Base-by-base conservation (phyloP, 2,113 vertebrate genomes). In the Aegithalos caudatus region DNA sequence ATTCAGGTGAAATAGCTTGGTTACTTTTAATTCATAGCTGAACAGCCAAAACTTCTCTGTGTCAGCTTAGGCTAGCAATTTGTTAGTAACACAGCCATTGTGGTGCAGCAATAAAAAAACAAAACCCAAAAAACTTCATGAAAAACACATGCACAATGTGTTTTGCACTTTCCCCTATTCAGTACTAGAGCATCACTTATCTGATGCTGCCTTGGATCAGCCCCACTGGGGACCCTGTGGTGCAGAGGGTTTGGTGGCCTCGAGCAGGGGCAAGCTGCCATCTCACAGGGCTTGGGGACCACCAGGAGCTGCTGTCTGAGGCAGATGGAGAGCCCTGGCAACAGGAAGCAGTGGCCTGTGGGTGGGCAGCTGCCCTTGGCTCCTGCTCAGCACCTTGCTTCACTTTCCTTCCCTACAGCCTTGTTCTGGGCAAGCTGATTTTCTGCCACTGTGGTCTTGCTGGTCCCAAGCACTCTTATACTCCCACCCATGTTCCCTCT, bases 401-500 rank as follows among this genome's bases (percentile, higher is more conserved):
- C 0, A 2, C 8, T 53, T 53, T 64, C 66, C 33, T 40, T 50
- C 25, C 65, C 19, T 3, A 3, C 22, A 67, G 58, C 57, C 23
- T 15, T 28, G 10, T 2, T 81, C 50, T 60, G 29, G 0, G 4
- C 50, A 61, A 81, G 53, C 22, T 37, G 45, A 37, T 56, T 25
- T 54, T 64, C 25, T 69, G 38, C 29, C 0, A 0, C 5, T 24
- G n/a, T 23, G 27, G 18, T 66, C 0, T 1, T 2, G 2, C 21
- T 18, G 12, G 24, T 40, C 18, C 14, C 45, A 56, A 47, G 37
- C 2, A 1, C 10, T 10, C 25, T 24, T 7, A 37, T 5, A 8
- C 14, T 70, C 21, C 10, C n/a, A 80, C n/a, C 27, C 25, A 9
- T 6, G 15, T 15, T 69, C 13, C 42, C 29, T 37, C 28, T 31